Percentiles rank a stretch among this genome's conserved stretches.
Conservation (phyloP, 2,797 vertebrate genomes). For the Manis javanica region DNA sequence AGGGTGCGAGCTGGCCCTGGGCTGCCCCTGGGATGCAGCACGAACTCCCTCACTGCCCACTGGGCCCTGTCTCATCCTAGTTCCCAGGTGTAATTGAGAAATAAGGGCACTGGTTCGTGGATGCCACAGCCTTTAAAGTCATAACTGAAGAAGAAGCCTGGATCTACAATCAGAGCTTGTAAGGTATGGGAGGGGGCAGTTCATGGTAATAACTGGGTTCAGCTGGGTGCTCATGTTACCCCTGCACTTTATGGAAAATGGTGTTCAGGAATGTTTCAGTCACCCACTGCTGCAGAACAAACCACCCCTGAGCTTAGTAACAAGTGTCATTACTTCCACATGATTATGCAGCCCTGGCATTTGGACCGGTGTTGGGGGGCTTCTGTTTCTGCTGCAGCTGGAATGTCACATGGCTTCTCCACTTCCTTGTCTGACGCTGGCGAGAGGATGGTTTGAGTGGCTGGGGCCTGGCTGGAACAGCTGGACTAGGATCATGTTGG, state of each 20-base stretch:
- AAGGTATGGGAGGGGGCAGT: background rate
- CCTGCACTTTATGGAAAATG: background rate
- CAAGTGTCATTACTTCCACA: background rate
- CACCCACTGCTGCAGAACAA: background rate
- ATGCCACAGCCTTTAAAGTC: conserved; percentile 61
- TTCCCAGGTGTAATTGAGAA: conserved; percentile 78
- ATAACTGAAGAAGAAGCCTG: conserved; percentile 62
- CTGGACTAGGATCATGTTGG: background rate
- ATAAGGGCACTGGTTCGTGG: conserved; percentile 52
- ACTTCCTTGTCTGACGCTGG: background rate
- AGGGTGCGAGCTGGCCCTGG: background rate
- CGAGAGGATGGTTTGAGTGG: background rate
- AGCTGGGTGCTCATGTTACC: background rate
- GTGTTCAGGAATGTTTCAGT: background rate
- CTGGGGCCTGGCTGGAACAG: background rate
- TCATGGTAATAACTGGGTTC: background rate
- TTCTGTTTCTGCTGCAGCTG: background rate
- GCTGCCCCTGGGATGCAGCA: conserved; percentile 73
- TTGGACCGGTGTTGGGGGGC: background rate
- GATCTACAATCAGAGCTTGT: conserved; percentile 45
- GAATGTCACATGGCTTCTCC: background rate
- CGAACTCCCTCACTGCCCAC: conserved; percentile 18
- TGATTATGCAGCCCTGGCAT: background rate
- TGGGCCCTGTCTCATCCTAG: conserved; percentile 61
- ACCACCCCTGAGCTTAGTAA: background rate